Base-by-base conservation (phyloP, 2,113 vertebrate genomes). In the Cochlearius cochlearius region DNA sequence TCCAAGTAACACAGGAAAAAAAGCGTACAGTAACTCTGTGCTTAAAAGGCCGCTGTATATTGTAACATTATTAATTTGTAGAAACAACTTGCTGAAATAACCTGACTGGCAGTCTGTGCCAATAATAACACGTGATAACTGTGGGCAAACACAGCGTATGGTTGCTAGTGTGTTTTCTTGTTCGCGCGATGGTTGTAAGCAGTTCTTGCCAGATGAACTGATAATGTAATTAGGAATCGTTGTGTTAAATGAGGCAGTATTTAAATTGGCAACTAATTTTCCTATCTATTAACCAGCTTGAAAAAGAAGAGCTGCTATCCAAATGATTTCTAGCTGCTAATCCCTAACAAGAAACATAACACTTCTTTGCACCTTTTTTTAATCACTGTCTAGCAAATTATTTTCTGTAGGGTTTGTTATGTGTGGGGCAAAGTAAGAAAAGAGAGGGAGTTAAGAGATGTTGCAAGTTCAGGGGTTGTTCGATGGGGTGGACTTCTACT, bases 261-360 rank as follows among this genome's bases (percentile, higher is more conserved):
- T 99, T 98, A 98, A 99, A 99, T 98, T 98, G 98, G 98, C 97
- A 97, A 95, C 98, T 99, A 98, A 99, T 99, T 99, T 99, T 97
- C 92, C 96, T 98, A 98, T 99, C 98, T 99, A 97, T 99, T 98
- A 98, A 98, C 98, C 97, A 97, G 97, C 97, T 97, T 97, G 96
- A 83, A 94, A 95, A 97, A 98, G 96, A 93, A 98, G 98, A 96
- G 92, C 97, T 97, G 97, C 97, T 97, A 96, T 93, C 97, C 95
- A 96, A 97, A 98, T 97, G 96, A 97, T 97, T 98, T 98, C 96
- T 97, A 98, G 98, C 97, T 98, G 97, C 97, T 99, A 97, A 98
- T 98, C 98, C 88, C 97, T 98, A 92, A 90, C 73, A 69, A 86
- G 96, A 92, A 74, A 38, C 2, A 3, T 53, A 86, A 52, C 10